phyloP scores from a whole-genome alignment of 1,140 invertebrate genomes.

The Cydia amplana region DNA sequence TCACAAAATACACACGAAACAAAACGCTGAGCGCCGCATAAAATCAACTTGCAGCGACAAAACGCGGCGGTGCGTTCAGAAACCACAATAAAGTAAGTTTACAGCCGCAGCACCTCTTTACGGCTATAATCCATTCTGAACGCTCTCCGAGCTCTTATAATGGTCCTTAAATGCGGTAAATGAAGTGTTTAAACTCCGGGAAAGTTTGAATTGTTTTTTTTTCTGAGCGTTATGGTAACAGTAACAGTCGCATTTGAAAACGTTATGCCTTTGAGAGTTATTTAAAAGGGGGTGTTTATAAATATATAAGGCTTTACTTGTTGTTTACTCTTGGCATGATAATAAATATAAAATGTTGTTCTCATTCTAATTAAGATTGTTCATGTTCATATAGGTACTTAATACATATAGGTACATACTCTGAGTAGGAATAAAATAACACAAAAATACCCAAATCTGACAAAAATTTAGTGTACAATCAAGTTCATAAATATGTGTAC shows the following conservation, averaged over 20 bases:
- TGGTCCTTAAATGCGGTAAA: conserved; percentile 49
- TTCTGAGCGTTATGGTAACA: background rate
- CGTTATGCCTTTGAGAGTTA: background rate
- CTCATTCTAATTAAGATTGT: too few species aligned
- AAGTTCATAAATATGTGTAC: too few species aligned
- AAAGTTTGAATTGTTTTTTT: conserved; percentile 11
- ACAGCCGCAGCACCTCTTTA: conserved; percentile 49
- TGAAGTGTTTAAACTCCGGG: conserved; percentile 25
- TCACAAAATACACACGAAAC: background rate
- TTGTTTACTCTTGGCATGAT: background rate
- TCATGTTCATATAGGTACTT: too few species aligned
- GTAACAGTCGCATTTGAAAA: background rate
- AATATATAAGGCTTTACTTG: background rate
- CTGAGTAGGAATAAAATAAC: too few species aligned
- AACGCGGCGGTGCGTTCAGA: conserved; percentile 29
- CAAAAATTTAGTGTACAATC: too few species aligned
- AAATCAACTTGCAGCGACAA: conserved; percentile 22
- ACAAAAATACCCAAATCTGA: too few species aligned
- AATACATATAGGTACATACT: too few species aligned
- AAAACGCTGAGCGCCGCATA: conserved; percentile 16
- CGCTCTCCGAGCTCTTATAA: conserved; percentile 52
- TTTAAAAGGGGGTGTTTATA: background rate
- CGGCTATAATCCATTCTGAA: conserved; percentile 62
- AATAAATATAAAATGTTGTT: background rate
- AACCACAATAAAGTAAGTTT: conserved; percentile 32